Evolutionary conservation across 2,113 vertebrate genomes (phyloP).

Genomic region (Saimiri boliviensis): DNA sequence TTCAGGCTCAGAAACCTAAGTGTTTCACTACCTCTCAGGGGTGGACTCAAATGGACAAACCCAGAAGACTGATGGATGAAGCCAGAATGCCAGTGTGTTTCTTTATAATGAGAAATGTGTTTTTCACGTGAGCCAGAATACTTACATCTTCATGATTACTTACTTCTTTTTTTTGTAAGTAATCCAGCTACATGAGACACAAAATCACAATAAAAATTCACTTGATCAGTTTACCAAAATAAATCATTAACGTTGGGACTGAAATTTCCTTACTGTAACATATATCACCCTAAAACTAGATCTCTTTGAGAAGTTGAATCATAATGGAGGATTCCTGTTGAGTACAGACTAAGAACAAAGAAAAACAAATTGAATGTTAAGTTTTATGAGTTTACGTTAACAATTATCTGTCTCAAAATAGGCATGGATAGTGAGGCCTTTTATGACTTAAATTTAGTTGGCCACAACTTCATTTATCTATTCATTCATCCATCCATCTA

Average conservation of each 20-base stretch:
- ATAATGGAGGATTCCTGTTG: background rate
- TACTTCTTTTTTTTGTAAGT: background rate
- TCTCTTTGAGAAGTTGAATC: background rate
- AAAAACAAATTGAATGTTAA: background rate
- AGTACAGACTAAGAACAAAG: background rate
- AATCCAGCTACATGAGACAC: background rate
- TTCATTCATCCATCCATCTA: background rate
- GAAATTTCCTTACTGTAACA: background rate
- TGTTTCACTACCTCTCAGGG: background rate
- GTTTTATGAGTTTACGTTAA: background rate
- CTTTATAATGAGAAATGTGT: background rate
- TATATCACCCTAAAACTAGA: background rate
- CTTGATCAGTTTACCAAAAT: background rate
- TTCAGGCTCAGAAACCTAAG: background rate
- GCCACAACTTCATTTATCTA: background rate
- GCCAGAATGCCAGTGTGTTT: background rate
- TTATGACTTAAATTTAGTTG: background rate
- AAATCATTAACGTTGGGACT: background rate
- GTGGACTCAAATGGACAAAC: background rate
- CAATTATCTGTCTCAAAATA: background rate
- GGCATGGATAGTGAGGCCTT: background rate
- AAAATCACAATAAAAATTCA: background rate
- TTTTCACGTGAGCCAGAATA: background rate
- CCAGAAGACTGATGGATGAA: background rate
- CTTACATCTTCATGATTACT: background rate